Evolutionary conservation across 2,797 vertebrate genomes (phyloP).

Genomic region (Emydoidea blandingii): DNA sequence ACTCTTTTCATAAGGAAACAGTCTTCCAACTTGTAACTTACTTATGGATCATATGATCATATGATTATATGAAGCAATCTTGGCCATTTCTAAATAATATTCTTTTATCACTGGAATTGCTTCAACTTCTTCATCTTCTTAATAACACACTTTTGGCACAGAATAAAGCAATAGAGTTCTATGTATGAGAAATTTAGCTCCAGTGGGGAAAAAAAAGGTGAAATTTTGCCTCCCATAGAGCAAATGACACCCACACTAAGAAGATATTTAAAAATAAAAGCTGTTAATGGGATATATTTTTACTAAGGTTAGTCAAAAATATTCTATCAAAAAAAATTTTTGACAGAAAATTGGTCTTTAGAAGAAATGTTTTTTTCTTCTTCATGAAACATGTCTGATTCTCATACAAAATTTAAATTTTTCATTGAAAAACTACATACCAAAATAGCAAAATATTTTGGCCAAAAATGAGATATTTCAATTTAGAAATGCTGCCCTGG

Average conservation of each 20-base stretch:
- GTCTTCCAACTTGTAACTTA: background rate
- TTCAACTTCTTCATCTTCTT: background rate
- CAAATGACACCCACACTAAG: background rate
- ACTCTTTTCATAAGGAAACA: background rate
- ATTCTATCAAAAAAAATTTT: background rate
- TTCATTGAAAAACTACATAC: background rate
- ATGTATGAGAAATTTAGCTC: background rate
- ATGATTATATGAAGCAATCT: background rate
- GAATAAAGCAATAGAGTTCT: background rate
- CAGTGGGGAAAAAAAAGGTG: background rate
- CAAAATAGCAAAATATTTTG: background rate
- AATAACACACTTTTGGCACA: background rate
- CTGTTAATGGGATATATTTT: background rate
- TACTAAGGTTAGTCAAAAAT: background rate
- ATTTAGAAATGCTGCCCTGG: background rate
- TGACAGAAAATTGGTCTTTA: background rate
- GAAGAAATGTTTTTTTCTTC: background rate
- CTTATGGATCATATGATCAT: background rate
- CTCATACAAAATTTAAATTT: background rate
- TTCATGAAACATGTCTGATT: background rate
- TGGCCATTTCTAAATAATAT: background rate
- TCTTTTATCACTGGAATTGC: background rate
- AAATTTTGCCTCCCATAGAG: background rate
- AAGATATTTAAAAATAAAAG: background rate
- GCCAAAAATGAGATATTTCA: background rate